These are phyloP conservation scores for Neopelma chrysocephalum DNA, from an alignment of 2,797 vertebrate species.

Conservation along the genomic window DNA sequence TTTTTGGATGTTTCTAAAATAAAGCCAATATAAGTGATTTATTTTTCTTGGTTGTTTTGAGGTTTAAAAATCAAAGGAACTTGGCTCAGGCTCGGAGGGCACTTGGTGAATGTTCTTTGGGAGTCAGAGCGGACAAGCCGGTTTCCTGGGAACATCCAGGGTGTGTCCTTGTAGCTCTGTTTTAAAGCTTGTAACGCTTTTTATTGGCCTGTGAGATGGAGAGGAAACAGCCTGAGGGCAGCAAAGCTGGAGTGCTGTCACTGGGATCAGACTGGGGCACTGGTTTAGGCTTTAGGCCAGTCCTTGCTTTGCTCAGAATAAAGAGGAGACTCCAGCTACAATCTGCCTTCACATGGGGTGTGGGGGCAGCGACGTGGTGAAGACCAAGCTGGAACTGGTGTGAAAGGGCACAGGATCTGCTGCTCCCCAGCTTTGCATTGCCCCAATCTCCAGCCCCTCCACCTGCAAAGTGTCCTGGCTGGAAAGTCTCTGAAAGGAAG, in stretches of 20 bases:
- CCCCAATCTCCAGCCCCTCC: no score
- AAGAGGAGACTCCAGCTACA: accelerated
- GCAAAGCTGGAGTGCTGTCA: background rate
- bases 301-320: background rate
- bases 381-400: background rate
- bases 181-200: background rate
- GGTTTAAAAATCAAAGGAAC: background rate
- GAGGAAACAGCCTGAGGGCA: background rate
- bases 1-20: conserved; percentile 72
- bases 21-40: background rate
- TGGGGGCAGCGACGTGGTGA: accelerated
- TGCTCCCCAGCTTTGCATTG: background rate
- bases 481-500: background rate
- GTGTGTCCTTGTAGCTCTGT: background rate
- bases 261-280: accelerated
- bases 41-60: background rate
- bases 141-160: background rate
- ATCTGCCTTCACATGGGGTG: accelerated
- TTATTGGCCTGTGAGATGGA: background rate
- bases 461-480: no score
- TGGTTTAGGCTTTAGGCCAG: accelerated
- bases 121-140: background rate
- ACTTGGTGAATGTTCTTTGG: background rate
- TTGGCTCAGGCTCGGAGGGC: accelerated
- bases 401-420: background rate